Evolutionary conservation across 2,888 invertebrate species (phyloP).

Genomic region (Emmelina monodactyla): DNA sequence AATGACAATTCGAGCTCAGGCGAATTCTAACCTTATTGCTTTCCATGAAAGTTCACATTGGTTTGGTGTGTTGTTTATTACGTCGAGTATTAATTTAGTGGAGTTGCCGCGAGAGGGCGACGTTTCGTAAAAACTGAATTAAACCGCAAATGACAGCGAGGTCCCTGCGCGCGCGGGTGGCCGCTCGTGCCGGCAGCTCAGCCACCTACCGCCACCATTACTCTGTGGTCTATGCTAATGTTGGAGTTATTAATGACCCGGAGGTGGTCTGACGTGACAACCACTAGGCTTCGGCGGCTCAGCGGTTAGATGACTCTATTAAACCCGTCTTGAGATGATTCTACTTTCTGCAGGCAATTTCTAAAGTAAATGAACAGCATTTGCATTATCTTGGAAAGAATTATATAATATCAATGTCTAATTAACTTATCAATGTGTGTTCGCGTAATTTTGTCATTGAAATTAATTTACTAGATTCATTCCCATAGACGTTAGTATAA

Average conservation of each 20-base stretch:
- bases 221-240: slow-evolving; percentile 44
- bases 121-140: slow-evolving; percentile 58
- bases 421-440: too few species aligned
- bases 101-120: slow-evolving; percentile 43
- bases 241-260: slow-evolving; percentile 49
- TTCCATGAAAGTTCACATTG: slow-evolving; percentile 15
- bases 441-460: too few species aligned
- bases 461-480: too few species aligned
- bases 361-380: too few species aligned
- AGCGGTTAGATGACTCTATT: background rate
- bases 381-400: too few species aligned
- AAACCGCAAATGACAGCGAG: slow-evolving; percentile 56
- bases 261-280: background rate
- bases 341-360: too few species aligned
- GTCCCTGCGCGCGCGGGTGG: slow-evolving; percentile 51
- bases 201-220: slow-evolving; percentile 57
- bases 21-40: too few species aligned
- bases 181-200: slow-evolving; percentile 62
- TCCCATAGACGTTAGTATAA: too few species aligned
- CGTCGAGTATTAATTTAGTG: slow-evolving; percentile 34
- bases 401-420: too few species aligned
- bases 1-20: too few species aligned
- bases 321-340: background rate
- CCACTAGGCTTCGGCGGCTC: background rate
- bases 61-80: slow-evolving; percentile 21